Evolutionary conservation across 2,113 vertebrate genomes (phyloP).

Genomic region (Seriola aureovittata): DNA sequence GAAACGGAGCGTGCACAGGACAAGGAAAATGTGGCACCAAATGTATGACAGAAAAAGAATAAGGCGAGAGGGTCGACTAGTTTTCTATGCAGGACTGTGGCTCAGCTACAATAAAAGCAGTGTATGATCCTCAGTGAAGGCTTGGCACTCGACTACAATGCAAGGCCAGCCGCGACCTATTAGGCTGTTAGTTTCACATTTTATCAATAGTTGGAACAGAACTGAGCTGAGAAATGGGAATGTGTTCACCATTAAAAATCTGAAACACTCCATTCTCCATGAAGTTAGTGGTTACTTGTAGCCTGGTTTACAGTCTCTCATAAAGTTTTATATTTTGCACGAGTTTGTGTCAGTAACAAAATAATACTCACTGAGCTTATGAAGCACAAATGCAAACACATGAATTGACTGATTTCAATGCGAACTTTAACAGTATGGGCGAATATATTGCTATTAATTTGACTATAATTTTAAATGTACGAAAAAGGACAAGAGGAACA

Average conservation of each 20-base stretch:
- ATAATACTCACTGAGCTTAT: slow-evolving; percentile 20
- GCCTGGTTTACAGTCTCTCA: slow-evolving; percentile 46
- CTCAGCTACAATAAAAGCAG: slow-evolving; percentile 47
- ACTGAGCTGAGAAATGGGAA: slow-evolving; percentile 26
- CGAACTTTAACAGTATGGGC: not conserved
- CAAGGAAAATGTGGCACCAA: slow-evolving; percentile 47
- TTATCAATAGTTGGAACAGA: slow-evolving; percentile 69
- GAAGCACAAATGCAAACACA: not conserved
- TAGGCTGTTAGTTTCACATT: slow-evolving; percentile 49
- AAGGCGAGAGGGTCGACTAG: slow-evolving; percentile 55
- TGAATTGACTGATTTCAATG: not conserved
- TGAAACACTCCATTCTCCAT: slow-evolving; percentile 56
- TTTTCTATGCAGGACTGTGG: slow-evolving; percentile 26
- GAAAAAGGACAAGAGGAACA: not conserved
- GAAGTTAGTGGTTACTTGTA: slow-evolving; percentile 30
- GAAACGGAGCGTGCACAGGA: slow-evolving; percentile 30
- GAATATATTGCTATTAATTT: too few species aligned
- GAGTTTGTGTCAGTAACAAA: slow-evolving; percentile 36
- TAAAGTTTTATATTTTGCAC: slow-evolving; percentile 49
- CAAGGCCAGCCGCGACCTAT: slow-evolving; percentile 46
- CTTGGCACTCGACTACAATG: slow-evolving; percentile 50
- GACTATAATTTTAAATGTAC: not conserved
- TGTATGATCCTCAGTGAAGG: slow-evolving; percentile 17
- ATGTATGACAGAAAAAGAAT: slow-evolving; percentile 50
- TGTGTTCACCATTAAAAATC: slow-evolving; percentile 62